Evolutionary conservation across 2,113 vertebrate genomes (phyloP).

Genomic region (Tylochromis polylepis): DNA sequence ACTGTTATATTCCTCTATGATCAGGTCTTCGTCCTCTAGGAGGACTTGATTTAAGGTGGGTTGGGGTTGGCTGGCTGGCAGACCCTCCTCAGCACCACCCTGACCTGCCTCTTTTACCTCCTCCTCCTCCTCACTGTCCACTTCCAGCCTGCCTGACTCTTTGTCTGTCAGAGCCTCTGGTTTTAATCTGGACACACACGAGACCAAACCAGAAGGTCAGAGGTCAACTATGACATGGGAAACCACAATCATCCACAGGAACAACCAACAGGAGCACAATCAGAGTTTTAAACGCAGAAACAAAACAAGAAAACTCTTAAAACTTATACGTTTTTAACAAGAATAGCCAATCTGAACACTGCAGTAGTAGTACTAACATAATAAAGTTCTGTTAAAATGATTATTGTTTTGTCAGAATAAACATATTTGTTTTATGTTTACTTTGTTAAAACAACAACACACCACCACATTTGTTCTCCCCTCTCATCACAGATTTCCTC

Average conservation of each 20-base stretch:
- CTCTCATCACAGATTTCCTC: neutral
- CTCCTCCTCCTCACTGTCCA: conserved; percentile 60
- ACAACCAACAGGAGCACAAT: neutral
- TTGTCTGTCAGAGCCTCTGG: conserved; percentile 85
- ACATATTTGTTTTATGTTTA: neutral
- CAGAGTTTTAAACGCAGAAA: neutral
- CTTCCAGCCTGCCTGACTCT: conserved; percentile 73
- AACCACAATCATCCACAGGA: neutral
- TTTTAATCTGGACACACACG: conserved; percentile 70
- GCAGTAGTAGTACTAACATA: rapidly evolving
- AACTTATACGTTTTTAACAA: neutral
- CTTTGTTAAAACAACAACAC: neutral
- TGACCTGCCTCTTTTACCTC: conserved; percentile 24
- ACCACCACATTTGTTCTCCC: neutral
- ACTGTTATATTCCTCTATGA: conserved; percentile 86
- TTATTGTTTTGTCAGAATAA: rapidly evolving
- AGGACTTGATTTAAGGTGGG: conserved; percentile 67
- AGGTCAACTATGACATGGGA: neutral
- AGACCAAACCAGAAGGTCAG: neutral
- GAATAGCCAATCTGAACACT: neutral
- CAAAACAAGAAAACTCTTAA: neutral
- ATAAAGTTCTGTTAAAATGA: neutral
- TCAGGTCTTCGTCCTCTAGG: conserved; percentile 76
- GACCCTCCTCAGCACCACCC: conserved; percentile 62
- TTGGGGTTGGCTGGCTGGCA: conserved; percentile 83